Evolutionary conservation across 2,797 vertebrate genomes (phyloP), one percentile per base, ranked within the genome.

Genomic region (Arvicola amphibius): DNA sequence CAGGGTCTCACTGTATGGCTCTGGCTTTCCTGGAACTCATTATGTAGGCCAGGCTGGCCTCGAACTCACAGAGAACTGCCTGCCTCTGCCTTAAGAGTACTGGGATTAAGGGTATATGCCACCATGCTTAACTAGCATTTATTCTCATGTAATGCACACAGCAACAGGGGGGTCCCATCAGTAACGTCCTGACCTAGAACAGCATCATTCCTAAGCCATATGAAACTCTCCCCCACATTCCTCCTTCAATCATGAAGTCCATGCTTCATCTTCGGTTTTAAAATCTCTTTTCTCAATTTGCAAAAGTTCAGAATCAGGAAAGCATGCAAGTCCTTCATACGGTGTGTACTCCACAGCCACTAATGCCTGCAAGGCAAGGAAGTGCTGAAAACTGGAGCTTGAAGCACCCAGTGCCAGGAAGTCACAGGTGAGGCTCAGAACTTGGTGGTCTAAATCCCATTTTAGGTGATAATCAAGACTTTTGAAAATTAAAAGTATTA

Each of bases 241-340:
- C 86, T 91, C 59, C 87, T 85, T 88, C 0, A 0, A 69, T 92
- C 80, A 48, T 19, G 32, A 91, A 94, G 79, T 4, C 59, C 7
- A 27, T 85, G 84, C 73, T 92, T 81, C 85, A 84, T 32, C 29
- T 16, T 43, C 69, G 25, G 4, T 96, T 92, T 43, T n/a, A 77
- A 46, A 43, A 59, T 73, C n/a, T 65, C 29, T 73, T 40, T 37
- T 73, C n/a, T 40, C 37, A 37, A 40, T 73, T 23, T 1, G 37
- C 12, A 67, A 91, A 95, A 93, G 0, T 25, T 91, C 71, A 96
- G 46, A 85, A 94, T 69, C 23, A 51, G 84, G 71, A 16, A 90
- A 93, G 83, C 0, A 0, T 48, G 32, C 0, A 91, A 78, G 11
- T 8, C 43, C 53, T 90, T 4, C 32, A 81, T 56, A 13, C 94